Percentiles rank a stretch among this genome's conserved stretches.
phyloP scores from a whole-genome alignment of 2,797 vertebrate genomes.

The Sphenopsis melanotis region DNA sequence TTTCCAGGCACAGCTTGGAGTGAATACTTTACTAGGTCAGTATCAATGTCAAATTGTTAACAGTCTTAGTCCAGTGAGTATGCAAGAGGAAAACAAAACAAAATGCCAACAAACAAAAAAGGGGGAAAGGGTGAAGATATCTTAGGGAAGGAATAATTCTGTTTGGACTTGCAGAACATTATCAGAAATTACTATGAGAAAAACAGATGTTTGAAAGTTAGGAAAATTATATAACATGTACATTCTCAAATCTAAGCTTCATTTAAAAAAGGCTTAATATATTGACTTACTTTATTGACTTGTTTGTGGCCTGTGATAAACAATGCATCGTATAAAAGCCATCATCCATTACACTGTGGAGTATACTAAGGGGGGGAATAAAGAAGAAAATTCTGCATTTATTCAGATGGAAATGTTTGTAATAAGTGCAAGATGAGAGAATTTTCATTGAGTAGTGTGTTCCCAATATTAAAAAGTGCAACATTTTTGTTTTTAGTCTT shows the following conservation, averaged over 20 bases:
- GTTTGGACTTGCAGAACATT: neutral
- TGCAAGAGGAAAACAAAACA: neutral
- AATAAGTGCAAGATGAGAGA: neutral
- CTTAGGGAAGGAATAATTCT: neutral
- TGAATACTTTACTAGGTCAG: neutral
- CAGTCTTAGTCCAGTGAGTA: neutral
- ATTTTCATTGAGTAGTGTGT: neutral
- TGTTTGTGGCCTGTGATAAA: neutral
- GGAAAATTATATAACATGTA: neutral
- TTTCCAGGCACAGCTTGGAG: neutral
- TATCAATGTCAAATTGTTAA: slow-evolving; percentile 20
- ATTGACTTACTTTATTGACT: neutral
- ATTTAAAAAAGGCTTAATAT: neutral
- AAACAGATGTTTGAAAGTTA: neutral
- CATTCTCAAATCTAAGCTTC: neutral
- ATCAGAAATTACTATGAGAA: neutral
- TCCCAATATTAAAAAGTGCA: neutral
- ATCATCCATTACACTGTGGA: neutral
- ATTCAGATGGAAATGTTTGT: neutral
- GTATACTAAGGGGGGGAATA: accelerated
- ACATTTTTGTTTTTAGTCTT: neutral
- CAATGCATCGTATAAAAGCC: neutral
- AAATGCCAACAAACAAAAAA: neutral
- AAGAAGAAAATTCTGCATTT: neutral
- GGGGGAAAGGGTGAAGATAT: neutral